These are phyloP conservation scores for Pangasius sanitwongsei DNA, from an alignment of 2,797 vertebrate genomes.

Conservation along the genomic window DNA sequence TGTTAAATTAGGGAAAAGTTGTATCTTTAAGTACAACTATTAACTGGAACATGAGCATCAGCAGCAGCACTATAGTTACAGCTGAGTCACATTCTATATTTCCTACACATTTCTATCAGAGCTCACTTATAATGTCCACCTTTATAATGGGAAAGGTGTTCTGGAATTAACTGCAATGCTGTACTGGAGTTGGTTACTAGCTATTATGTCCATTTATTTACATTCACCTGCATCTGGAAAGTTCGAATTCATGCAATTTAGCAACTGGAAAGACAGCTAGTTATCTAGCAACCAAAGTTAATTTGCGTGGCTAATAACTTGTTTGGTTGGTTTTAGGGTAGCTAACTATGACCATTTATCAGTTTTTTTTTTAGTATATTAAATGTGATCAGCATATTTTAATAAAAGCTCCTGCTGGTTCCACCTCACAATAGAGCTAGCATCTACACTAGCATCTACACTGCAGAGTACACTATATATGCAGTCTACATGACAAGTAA, in stretches of 20 bases:
- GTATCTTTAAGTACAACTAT: conserved; percentile 57
- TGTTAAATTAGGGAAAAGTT: conserved; percentile 61
- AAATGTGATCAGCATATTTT: too few relatives aligned
- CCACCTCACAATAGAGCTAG: not conserved
- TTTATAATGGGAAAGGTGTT: not conserved
- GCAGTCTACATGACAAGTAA: not conserved
- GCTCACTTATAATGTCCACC: not conserved
- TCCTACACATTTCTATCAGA: not conserved
- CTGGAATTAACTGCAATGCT: not conserved
- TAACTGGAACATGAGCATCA: conserved; percentile 64
- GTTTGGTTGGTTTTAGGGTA: not conserved
- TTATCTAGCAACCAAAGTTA: too few relatives aligned
- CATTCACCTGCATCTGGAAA: not conserved
- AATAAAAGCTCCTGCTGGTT: not conserved
- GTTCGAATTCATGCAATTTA: not conserved
- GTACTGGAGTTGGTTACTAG: not conserved
- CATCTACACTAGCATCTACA: too few relatives aligned
- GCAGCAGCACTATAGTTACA: conserved; percentile 17
- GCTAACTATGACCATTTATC: too few relatives aligned
- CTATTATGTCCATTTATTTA: not conserved
- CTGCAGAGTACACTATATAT: not conserved
- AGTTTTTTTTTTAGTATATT: too few relatives aligned
- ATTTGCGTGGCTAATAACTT: not conserved
- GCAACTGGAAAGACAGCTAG: not conserved
- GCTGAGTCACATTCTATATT: not conserved